These are phyloP conservation scores for Smithornis capensis DNA, from an alignment of 2,113 vertebrate genomes.

Conservation along the genomic window DNA sequence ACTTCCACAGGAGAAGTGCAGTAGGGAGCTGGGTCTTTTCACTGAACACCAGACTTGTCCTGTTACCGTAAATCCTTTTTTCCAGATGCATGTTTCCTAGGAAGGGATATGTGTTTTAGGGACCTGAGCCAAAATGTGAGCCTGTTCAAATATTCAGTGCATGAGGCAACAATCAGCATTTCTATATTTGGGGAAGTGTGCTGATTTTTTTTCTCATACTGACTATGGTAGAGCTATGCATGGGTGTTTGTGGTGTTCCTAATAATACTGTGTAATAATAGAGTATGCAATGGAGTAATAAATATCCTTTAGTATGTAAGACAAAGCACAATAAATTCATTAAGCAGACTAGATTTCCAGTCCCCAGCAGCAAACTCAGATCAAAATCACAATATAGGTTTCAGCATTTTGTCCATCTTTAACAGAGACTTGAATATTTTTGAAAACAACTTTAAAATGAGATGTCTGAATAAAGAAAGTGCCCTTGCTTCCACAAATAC, in stretches of 20 bases:
- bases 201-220: not conserved
- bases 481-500: not conserved
- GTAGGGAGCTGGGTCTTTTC: not conserved
- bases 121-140: not conserved
- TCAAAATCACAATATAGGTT: not conserved
- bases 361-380: not conserved
- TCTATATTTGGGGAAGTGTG: constrained; percentile 31
- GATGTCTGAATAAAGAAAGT: not conserved
- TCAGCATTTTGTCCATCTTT: not conserved
- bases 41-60: not conserved
- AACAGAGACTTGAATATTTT: not conserved
- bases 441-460: not conserved
- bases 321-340: not conserved
- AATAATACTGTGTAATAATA: not conserved
- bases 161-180: not conserved
- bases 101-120: not conserved
- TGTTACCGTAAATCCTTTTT: not conserved
- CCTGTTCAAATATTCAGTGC: not conserved
- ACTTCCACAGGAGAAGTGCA: not conserved
- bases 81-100: not conserved
- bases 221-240: not conserved
- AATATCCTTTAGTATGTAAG: not conserved
- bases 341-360: not conserved
- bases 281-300: not conserved
- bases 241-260: not conserved